Evolutionary conservation across 2,797 vertebrate genomes (phyloP).

Genomic region (Erethizon dorsatum): DNA sequence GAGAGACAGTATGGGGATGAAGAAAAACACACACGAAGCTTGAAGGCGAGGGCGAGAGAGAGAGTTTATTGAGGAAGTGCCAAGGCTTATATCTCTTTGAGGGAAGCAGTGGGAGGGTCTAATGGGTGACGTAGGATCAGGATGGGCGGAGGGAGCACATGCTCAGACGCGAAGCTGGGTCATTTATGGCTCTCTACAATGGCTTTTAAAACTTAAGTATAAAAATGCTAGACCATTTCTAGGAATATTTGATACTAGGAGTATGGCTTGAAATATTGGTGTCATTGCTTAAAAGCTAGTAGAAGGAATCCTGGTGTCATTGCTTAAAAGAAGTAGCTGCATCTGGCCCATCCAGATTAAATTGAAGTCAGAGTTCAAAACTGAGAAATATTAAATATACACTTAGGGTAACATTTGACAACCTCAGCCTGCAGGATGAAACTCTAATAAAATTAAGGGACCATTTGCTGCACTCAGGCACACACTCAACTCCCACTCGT

Average conservation of each 20-base stretch:
- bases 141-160: too few relatives aligned
- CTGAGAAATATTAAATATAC: constrained; percentile 70
- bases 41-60: too few relatives aligned
- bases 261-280: constrained; percentile 26
- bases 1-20: too few relatives aligned
- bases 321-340: constrained; percentile 56
- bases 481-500: constrained; percentile 33
- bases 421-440: constrained; percentile 57
- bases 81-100: too few relatives aligned
- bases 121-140: too few relatives aligned
- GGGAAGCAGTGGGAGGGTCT: too few relatives aligned
- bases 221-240: constrained; percentile 61
- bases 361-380: constrained; percentile 71
- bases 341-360: constrained; percentile 71
- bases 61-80: too few relatives aligned
- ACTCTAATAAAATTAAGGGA: constrained; percentile 63
- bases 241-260: constrained; percentile 50
- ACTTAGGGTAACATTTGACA: constrained; percentile 67
- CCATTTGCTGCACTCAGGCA: constrained; percentile 5
- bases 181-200: too few relatives aligned
- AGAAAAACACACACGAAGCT: too few relatives aligned
- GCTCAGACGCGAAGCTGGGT: too few relatives aligned
- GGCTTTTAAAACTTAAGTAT: constrained; percentile 32
- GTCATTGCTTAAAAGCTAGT: constrained; percentile 48
- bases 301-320: not conserved